Evolutionary conservation across 2,888 invertebrate species (phyloP).

Genomic region (Trachelus tabidus): DNA sequence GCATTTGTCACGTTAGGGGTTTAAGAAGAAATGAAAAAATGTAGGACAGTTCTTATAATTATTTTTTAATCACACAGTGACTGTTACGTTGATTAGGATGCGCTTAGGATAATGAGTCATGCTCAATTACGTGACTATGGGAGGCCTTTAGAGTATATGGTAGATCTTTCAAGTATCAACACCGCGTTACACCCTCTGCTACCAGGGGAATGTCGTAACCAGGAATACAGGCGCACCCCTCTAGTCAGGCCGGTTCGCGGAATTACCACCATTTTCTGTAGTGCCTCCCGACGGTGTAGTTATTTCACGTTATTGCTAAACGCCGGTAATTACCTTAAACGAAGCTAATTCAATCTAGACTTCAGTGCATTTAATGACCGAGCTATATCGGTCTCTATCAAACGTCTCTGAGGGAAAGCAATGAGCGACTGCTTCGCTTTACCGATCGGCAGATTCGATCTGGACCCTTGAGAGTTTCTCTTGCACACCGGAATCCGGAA

Average conservation of each 20-base stretch:
- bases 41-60: no score
- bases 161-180: background rate
- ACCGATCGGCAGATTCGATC: background rate
- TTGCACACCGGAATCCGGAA: no score
- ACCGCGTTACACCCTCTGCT: background rate
- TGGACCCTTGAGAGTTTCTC: background rate
- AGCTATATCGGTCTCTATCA: background rate
- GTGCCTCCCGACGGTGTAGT: constrained; percentile 12
- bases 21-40: no score
- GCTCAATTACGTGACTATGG: background rate
- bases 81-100: background rate
- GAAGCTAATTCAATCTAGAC: constrained; percentile 25
- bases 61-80: no score
- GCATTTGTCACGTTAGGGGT: no score
- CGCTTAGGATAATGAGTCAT: background rate
- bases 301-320: constrained; percentile 25
- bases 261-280: constrained; percentile 6
- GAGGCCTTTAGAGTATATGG: background rate
- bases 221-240: background rate
- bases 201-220: background rate
- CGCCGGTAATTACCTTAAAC: constrained; percentile 27
- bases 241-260: background rate
- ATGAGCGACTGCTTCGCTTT: background rate
- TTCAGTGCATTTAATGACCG: background rate
- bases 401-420: background rate